Evolutionary conservation across 1,140 invertebrate genomes (phyloP), one percentile per base, ranked within the genome.

Genomic region (Elymnias hypermnestra): DNA sequence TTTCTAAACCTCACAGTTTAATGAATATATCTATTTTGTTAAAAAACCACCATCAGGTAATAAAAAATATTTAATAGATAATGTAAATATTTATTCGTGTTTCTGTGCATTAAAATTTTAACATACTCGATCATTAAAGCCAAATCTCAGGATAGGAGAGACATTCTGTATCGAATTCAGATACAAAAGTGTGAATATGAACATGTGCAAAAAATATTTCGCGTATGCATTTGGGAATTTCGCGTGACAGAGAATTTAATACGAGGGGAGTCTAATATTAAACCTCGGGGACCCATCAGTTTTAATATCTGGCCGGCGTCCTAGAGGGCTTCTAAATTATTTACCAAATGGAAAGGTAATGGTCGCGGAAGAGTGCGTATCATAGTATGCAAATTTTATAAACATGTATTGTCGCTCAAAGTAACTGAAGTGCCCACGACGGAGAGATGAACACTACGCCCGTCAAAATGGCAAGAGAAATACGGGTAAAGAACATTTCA

Each of bases 201-300:
- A 85, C 81, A 85, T 85, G 81, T 85, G 81, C 81, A 81, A 85
- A 85, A 82, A 85, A 83, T 85, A 83, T 83, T 67, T 75, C 64
- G 64, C 74, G 66, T 73, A 77, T 85, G 73, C 81, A 83, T 85
- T 83, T 85, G 78, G 81, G 81, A 85, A 81, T 85, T 81, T 79
- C 68, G 75, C 76, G 76, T 81, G 81, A 79, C 78, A 81, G 70
- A 81, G 73, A 85, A 85, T 85, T 85, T 84, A 84, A 84, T 84
- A 81, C 81, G 67, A 74, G 78, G 81, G 81, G 81, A 77, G 76
- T 84, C 76, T 77, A 83, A 84, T 83, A 84, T 84, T 84, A 83
- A 84, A 79, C 76, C 81, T 83, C 61, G 63, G 78, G 78, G 81
- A 84, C 70, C 72, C 81, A 84, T 84, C 81, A 84, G 76, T 84